Base-by-base conservation (phyloP, 2,797 vertebrate genomes). In the Labroides dimidiatus region DNA sequence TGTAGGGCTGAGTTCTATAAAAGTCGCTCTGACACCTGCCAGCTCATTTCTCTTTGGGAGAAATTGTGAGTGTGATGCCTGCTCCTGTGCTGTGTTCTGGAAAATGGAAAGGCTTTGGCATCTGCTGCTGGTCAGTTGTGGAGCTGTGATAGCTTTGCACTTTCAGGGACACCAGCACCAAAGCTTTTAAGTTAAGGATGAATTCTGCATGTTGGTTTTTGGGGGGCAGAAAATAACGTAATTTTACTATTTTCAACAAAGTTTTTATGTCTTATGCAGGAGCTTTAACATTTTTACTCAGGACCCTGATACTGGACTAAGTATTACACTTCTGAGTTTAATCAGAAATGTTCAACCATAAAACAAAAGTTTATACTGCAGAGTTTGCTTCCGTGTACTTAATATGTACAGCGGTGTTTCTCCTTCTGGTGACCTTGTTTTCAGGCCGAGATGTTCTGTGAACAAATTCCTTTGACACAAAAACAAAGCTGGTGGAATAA, bases 101-200 rank as follows among this genome's bases (percentile, higher is more conserved):
- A 79, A 83, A 87, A 90, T 72, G 39, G 23, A 84, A 81, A 50
- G 21, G 47, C 41, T 60, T 65, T 30, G 62, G 37, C 42, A 60
- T 81, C 69, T 68, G 53, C 64, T 50, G 60, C 48, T 71, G 65
- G 62, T 69, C 72, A 77, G 47, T 54, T 41, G 42, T 9, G 43
- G 15, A 12, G n/a, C 56, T 74, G 11, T 57, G 45, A 66, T 52
- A 72, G 27, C 17, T n/a, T 13, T 6, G 11, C 11, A n/a, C 11
- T 33, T 36, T 43, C 50, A 23, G 12, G 41, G 20, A 56, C 36
- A 53, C n/a, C 23, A 51, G 15, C 19, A 59, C 49, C 13, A 47
- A 56, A 55, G 54, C 57, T 13, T 58, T 71, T 20, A 17, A 61
- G 47, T 37, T 17, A 20, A 39, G 48, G 37, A 61, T 74, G 69